Evolutionary conservation across 1,140 invertebrate genomes (phyloP), one percentile per base, ranked within the genome.

Genomic region (Anoplophora glabripennis): DNA sequence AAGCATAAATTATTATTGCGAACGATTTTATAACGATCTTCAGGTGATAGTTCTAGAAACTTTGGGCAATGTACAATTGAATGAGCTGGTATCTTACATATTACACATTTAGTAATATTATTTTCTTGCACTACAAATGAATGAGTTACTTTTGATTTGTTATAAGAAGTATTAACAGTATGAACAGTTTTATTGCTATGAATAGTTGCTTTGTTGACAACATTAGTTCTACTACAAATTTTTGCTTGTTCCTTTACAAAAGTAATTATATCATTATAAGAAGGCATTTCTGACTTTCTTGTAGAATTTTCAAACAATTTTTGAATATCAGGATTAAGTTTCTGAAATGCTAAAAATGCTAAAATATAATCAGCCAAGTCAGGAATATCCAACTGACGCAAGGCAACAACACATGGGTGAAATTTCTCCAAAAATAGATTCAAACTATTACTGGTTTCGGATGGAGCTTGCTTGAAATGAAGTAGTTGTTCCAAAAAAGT

Each of bases 401-500:
- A 41, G 17, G 49, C 49, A 12, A 37, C 9, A 17, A 53, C 18
- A 15, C 34, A n/a, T 15, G 9, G 38, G 38, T 53, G 34, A 33
- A 53, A 53, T 38, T 37, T 53, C 21, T 53, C 35, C 36, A 53
- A 41, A 53, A 53, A 38, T 53, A 12, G 15, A 17, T 38, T 17
- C 9, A 49, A 11, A 15, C 28, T 35, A 18, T 49, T 10, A 41
- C 3, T 7, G 2, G n/a, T 41, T 41, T 41, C 38, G 7, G 0
- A 12, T 15, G 2, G 38, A 41, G 38, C 38, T 41, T 41, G 38
- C n/a, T 41, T 15, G 5, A 28, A 28, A 28, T 28, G 21, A 28
- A 28, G 2, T 5, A 28, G 5, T n/a, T 48, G 33, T 8, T 28
- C 21, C 17, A 53, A 53, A 33, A 40, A 34, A 3, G 34, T 38